These are phyloP conservation scores for Himalopsyche japonica DNA, from an alignment of 2,888 invertebrate species.

Conservation along the genomic window DNA sequence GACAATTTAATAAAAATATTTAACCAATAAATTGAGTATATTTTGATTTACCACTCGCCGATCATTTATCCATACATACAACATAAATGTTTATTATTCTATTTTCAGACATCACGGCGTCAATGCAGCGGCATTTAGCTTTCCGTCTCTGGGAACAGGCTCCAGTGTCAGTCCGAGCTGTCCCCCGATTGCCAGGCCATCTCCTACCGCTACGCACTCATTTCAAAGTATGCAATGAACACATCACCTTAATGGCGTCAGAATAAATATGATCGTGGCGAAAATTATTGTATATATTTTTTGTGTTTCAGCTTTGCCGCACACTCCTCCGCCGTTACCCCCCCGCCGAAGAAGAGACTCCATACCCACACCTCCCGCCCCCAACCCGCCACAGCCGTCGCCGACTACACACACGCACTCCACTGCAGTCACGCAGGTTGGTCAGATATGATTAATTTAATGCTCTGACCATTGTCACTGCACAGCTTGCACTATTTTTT, in stretches of 20 bases:
- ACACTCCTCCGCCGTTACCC: conserved; percentile 56
- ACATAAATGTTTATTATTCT: background rate
- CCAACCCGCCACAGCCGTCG: conserved; percentile 46
- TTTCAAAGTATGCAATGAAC: background rate
- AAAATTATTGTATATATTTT: too few relatives aligned
- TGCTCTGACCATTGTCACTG: too few relatives aligned
- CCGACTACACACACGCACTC: conserved; percentile 26
- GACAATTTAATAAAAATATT: too few relatives aligned
- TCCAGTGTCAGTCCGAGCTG: conserved; percentile 31
- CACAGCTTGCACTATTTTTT: too few relatives aligned
- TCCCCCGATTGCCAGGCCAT: conserved; percentile 26
- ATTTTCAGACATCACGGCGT: conserved; percentile 32
- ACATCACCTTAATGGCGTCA: too few relatives aligned
- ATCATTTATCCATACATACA: too few relatives aligned
- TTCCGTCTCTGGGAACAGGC: conserved; percentile 48
- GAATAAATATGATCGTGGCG: too few relatives aligned
- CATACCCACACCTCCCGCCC: conserved; percentile 45
- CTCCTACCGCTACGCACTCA: conserved; percentile 33
- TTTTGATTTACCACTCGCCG: too few relatives aligned
- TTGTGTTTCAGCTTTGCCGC: conserved; percentile 43
- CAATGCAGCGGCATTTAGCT: conserved; percentile 49
- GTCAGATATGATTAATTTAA: background rate
- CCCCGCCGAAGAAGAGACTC: conserved; percentile 54
- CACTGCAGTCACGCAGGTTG: conserved; percentile 13
- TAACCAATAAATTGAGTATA: too few relatives aligned